phyloP scores from a whole-genome alignment of 1,140 invertebrate species.

The Drosophila orena region DNA sequence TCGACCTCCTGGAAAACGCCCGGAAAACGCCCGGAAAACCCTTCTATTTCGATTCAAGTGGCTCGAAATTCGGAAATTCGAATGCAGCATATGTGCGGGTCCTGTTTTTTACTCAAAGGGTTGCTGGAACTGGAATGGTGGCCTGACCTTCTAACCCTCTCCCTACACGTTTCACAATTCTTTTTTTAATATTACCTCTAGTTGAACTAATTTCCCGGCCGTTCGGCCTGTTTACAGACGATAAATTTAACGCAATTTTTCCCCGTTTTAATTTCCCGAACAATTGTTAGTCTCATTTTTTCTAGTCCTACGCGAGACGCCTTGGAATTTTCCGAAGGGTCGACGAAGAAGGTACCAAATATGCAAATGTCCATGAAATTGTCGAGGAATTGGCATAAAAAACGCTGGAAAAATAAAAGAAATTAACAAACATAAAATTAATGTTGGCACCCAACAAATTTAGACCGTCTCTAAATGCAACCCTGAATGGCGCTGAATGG shows the following conservation, averaged over 20 bases:
- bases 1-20: neutral
- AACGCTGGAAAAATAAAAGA: conserved; percentile 72
- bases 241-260: conserved; percentile 79
- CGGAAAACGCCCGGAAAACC: conserved; percentile 10
- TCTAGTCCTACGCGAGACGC: conserved; percentile 40
- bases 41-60: conserved; percentile 38
- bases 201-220: conserved; percentile 74
- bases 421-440: conserved; percentile 84
- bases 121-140: conserved; percentile 8
- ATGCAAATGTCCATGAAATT: conserved; percentile 81
- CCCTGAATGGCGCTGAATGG: conserved; percentile 11
- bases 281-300: conserved; percentile 38
- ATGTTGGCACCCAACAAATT: conserved; percentile 81
- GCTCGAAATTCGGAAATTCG: conserved; percentile 32
- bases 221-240: conserved; percentile 66
- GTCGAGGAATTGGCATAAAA: conserved; percentile 61
- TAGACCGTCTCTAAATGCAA: conserved; percentile 31
- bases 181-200: conserved; percentile 60
- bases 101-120: conserved; percentile 16
- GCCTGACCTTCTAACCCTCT: conserved; percentile 6
- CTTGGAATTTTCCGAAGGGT: conserved; percentile 61
- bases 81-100: conserved; percentile 51
- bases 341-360: conserved; percentile 32
- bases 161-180: neutral
- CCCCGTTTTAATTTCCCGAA: conserved; percentile 48